Conservation (phyloP, 2,888 invertebrate genomes). For the Unio delphinus region DNA sequence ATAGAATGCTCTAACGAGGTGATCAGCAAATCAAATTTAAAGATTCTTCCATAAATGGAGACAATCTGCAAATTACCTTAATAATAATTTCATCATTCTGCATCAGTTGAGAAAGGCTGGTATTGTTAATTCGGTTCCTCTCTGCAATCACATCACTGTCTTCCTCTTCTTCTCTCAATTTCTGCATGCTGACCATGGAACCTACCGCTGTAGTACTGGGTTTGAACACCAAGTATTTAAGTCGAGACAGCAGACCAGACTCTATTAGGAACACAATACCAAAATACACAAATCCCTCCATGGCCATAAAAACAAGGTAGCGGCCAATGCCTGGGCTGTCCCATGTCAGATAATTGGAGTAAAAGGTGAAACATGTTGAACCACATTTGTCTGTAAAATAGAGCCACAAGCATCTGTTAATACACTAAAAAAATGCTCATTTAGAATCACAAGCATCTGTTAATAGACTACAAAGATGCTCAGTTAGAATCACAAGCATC, state of each 20-base stretch:
- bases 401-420: constrained; percentile 1
- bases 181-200: background rate
- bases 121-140: constrained; percentile 60
- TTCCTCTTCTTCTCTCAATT: constrained; percentile 13
- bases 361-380: constrained; percentile 52
- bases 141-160: constrained; percentile 70
- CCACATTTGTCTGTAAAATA: constrained; percentile 19
- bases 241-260: constrained; percentile 16
- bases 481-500: too few species aligned
- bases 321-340: constrained; percentile 80
- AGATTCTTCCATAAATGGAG: too few species aligned
- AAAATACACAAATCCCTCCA: constrained; percentile 76
- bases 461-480: background rate
- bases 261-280: constrained; percentile 78
- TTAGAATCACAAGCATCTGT: too few species aligned
- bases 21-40: too few species aligned
- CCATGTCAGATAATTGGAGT: constrained; percentile 78
- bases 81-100: constrained; percentile 75
- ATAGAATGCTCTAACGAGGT: too few species aligned
- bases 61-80: too few species aligned
- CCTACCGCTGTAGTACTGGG: background rate
- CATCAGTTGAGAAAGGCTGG: constrained; percentile 29
- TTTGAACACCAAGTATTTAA: constrained; percentile 3
- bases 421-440: background rate
- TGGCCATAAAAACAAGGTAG: constrained; percentile 77